Conservation (phyloP, 2,797 vertebrate genomes). For the Cacajao melanocephalus region DNA sequence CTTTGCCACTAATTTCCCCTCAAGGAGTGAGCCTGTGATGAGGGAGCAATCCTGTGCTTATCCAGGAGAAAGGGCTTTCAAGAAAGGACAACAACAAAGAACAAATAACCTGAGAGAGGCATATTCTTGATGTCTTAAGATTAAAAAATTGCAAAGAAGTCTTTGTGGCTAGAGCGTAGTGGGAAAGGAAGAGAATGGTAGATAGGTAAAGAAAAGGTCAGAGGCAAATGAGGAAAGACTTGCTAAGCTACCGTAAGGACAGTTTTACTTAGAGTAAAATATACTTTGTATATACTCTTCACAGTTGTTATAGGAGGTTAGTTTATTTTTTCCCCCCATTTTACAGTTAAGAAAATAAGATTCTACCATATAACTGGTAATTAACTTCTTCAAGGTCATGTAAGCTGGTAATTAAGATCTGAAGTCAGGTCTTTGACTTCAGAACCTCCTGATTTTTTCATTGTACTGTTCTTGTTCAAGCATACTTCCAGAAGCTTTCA, state of each 20-base stretch:
- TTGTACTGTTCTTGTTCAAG: not conserved
- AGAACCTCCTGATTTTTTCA: not conserved
- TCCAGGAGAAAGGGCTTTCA: not conserved
- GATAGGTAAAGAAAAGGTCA: not conserved
- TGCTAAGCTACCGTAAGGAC: not conserved
- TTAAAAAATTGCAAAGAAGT: not conserved
- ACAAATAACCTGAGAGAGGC: not conserved
- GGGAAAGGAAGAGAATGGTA: not conserved
- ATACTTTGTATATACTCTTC: not conserved
- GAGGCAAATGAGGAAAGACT: not conserved
- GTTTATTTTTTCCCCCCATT: not conserved
- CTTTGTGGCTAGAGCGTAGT: not conserved
- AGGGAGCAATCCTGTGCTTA: not conserved
- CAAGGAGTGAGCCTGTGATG: not conserved
- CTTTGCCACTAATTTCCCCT: not conserved
- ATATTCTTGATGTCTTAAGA: not conserved
- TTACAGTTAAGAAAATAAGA: not conserved
- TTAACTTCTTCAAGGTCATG: not conserved
- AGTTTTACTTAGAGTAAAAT: constrained; percentile 17
- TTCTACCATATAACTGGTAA: not conserved
- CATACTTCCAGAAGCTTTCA: not conserved
- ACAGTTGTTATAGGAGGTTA: not conserved
- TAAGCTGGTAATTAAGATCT: not conserved
- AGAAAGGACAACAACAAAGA: not conserved
- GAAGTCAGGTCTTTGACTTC: constrained; percentile 18